Evolutionary conservation across 2,797 vertebrate genomes (phyloP), one percentile per base, ranked within the genome.

Genomic region (Danio jaintianensis): DNA sequence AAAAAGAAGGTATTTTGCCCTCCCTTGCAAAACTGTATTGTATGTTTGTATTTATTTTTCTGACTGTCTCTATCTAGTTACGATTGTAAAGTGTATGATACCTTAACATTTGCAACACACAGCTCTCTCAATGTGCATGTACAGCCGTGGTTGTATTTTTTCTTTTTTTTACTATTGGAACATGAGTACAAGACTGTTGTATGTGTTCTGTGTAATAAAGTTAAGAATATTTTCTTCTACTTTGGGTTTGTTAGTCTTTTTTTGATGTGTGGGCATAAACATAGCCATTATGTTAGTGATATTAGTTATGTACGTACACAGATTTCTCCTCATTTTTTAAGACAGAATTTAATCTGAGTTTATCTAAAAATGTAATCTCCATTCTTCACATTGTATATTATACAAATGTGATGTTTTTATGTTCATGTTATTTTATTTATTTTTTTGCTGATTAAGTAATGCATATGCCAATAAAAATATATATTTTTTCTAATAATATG

Each of bases 151-250:
- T 92, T 95, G 94, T 95, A 94, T 94, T 83, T 79, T 75, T 79
- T 55, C 29, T 79, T 81, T 71, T 75, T 91, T 95, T 95, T 96
- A 95, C 93, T 95, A 95, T 94, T 94, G 95, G 93, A 92, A 91
- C 92, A 93, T 93, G 92, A 94, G 93, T 67, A 67, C 61, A 82
- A 63, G 73, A 81, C 72, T 84, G 93, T 95, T 95, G 94, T 95
- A 94, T 95, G 93, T 94, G 92, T 95, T 93, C 92, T 94, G 94
- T 95, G 95, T 95, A 95, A 96, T 96, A 95, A 95, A 95, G 92
- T 95, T 95, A 89, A 84, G 90, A 89, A 94, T 94, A 92, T 95
- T 95, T 95, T 87, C 81, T 93, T 94, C 94, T 92, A 86, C 50
- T 75, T 79, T 83, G 63, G 67, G 10, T 61, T 81, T 76, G 52